Conservation (phyloP, 37 sponge, comb jelly and placozoan species). For the Axinella damicornis region DNA sequence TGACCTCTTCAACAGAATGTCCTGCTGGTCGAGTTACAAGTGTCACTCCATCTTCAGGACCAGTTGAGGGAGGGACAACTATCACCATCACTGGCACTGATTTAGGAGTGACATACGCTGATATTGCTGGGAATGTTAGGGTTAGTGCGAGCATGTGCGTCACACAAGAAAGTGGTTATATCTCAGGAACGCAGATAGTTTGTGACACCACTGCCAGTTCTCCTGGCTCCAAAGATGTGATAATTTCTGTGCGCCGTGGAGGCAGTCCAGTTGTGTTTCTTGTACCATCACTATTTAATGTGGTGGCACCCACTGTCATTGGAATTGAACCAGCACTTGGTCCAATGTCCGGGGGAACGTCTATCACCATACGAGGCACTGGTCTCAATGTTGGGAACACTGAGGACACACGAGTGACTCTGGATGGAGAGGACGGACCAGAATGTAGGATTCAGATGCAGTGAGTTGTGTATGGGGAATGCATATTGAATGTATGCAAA, state of each 20-base stretch:
- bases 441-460: background rate
- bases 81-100: conserved; percentile 76
- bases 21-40: conserved; percentile 40
- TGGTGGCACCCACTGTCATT: conserved; percentile 25
- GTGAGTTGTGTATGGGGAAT: conserved; percentile 35
- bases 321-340: conserved; percentile 70
- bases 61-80: conserved; percentile 61
- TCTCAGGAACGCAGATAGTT: conserved; percentile 22
- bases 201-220: conserved; percentile 32
- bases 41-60: conserved; percentile 63
- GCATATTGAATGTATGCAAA: too few relatives aligned
- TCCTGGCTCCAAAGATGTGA: too few relatives aligned
- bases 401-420: conserved; percentile 34
- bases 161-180: conserved; percentile 19
- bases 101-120: conserved; percentile 58
- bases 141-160: conserved; percentile 33
- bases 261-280: too few relatives aligned
- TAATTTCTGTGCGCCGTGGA: too few relatives aligned
- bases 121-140: conserved; percentile 15
- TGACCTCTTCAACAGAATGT: conserved; percentile 14
- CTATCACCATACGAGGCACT: conserved; percentile 59
- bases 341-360: conserved; percentile 79
- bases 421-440: background rate
- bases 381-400: conserved; percentile 68
- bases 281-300: background rate